A percentile compares a stretch with the other conserved stretches of the same genome.
Conservation (phyloP, 2,113 vertebrate genomes). For the Nothocercus julius region DNA sequence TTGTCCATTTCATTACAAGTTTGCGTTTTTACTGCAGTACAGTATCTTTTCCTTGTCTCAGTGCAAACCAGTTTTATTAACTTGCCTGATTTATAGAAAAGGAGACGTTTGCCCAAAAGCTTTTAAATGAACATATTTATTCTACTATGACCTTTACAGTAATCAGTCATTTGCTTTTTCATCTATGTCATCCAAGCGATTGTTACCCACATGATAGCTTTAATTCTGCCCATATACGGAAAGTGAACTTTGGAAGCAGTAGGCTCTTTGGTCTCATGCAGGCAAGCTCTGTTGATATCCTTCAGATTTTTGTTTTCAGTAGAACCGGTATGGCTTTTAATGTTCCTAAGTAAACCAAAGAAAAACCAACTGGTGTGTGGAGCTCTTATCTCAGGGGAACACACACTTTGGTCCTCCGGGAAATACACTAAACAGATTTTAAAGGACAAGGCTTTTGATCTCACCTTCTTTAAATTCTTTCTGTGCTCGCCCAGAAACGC, state of each 20-base stretch:
- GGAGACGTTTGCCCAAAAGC: not conserved
- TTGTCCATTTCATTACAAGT: not conserved
- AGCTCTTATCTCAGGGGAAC: slow-evolving; percentile 12
- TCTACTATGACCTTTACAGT: not conserved
- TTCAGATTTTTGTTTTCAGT: not conserved
- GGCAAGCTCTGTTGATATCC: not conserved
- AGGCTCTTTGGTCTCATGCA: fast-evolving
- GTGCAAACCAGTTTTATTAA: not conserved
- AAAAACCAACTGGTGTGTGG: not conserved
- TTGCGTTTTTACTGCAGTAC: not conserved
- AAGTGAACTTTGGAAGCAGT: slow-evolving; percentile 33
- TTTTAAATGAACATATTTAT: not conserved
- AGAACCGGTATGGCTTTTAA: not conserved
- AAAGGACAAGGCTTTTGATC: not conserved
- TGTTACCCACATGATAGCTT: not conserved
- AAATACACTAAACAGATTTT: not conserved
- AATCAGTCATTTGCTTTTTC: slow-evolving; percentile 5
- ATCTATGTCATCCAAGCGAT: not conserved
- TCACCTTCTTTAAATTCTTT: not conserved
- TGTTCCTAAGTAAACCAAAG: not conserved
- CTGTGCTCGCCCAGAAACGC: not conserved
- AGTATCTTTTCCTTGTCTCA: not conserved
- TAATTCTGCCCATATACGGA: not conserved
- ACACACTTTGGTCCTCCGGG: not conserved
- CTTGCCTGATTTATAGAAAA: not conserved